Evolutionary conservation across 2,888 invertebrate genomes (phyloP), one percentile per base, ranked within the genome.

Genomic region (Ichneumoninae sp.): DNA sequence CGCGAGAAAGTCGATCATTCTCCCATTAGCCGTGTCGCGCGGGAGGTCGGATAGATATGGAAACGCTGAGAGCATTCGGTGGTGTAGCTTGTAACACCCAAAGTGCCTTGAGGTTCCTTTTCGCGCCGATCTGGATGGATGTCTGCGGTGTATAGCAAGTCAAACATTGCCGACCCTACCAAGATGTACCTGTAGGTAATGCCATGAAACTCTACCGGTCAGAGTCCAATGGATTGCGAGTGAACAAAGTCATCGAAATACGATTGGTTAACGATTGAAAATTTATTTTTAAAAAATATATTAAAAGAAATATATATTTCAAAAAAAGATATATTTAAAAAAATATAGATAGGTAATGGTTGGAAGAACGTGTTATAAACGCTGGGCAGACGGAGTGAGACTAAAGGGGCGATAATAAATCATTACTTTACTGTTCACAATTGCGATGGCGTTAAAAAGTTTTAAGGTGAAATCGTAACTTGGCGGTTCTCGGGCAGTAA

Each of bases 401-500:
- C 52, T n/a, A n/a, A 6, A n/a, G 19, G 1, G 19, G 52, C n/a
- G 52, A 52, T 6, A 7, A n/a, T n/a, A 52, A 52, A 52, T 52
- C 19, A 52, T 52, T 52, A 19, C 19, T 69, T 62, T 81, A 30
- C 80, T 33, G 33, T 40, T 70, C 26, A 52, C 60, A 79, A 30
- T 26, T 33, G 22, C 71, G 66, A 47, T 47, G 44, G 50, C 54
- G 52, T 33, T 83, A 80, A 80, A 80, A 71, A 74, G 83, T 71
- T 85, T 83, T 74, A 70, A 65, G n/a, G 50, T 26, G 33, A 62
- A 54, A 77, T 60, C 72, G 69, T 50, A 76, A 80, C 60, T 70
- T 72, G 22, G 19, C 7, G n/a, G 19, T 52, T 19, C 19, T 52
- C 13, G 33, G 68, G 65, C 40, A 65, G 69, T 66, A 79, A 82